Base-by-base conservation (phyloP, 2,797 vertebrate species). In the Takifugu ocellatus region DNA sequence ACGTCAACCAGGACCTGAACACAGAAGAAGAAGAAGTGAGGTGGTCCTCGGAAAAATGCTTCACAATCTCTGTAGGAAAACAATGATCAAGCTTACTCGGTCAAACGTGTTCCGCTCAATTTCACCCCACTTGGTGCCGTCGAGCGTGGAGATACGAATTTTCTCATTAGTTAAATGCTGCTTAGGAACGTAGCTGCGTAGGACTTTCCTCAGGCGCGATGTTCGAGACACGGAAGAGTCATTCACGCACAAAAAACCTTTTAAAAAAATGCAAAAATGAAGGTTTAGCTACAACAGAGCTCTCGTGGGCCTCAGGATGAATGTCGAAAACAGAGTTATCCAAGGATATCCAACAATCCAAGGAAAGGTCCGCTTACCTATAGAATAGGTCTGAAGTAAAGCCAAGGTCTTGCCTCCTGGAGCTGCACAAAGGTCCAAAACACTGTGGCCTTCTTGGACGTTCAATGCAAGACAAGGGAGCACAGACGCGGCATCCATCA, bases 351-450 rank as follows among this genome's bases (percentile, higher is more conserved):
- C 4, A 1, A 39, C 5, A 2, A 39, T 14, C 36, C 36, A 39
- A 14, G 33, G n/a, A 44, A 2, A 6, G 5, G 0, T 16, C 27
- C 4, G 74, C 92, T 90, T 89, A 99, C 96, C 70, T 61, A 94
- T 87, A 73, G 79, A 59, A 27, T 92, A 90, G 2, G 93, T 93
- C 82, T 97, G 95, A 68, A 99, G 89, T 68, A 99, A 73, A 47
- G 94, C 92, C 70, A 99, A 73, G 0, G 90, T 91, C 77, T 99
- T 99, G 7, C 97, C 95, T 54, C 97, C 97, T 0, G 97, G 97
- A 31, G 95, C 96, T 0, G 95, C 95, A 66, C 97, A 99, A 10
- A 99, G 89, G 68, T 99, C 97, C 5, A 99, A 91, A 51, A 99
- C 93, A 0, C 29, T 75, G 56, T 97, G 90, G 45, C 75, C 92